Conservation (phyloP, 1,140 invertebrate genomes). For the Notospermus geniculatus region DNA sequence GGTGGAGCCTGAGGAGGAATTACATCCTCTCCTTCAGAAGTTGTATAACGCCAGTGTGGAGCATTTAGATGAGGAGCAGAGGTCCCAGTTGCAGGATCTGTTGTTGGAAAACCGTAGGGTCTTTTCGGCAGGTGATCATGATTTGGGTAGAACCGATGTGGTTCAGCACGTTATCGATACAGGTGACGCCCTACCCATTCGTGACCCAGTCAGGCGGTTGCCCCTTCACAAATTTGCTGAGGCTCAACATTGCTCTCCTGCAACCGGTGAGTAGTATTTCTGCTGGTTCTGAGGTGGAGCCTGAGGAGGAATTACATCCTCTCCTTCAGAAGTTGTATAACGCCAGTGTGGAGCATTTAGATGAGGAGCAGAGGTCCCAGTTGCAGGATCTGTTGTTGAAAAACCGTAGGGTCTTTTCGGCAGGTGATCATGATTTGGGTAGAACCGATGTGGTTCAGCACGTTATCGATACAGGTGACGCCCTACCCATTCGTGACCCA, state of each 20-base stretch:
- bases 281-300: too few relatives aligned
- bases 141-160: conserved; percentile 15
- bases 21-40: too few relatives aligned
- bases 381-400: conserved; percentile 11
- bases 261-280: too few relatives aligned
- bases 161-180: conserved; percentile 21
- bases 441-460: conserved; percentile 16
- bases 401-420: conserved; percentile 16
- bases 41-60: too few relatives aligned
- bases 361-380: neutral
- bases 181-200: conserved; percentile 13
- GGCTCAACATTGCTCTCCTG: too few relatives aligned
- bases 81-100: conserved; percentile 6
- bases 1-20: too few relatives aligned
- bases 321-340: too few relatives aligned
- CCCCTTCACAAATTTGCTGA: too few relatives aligned
- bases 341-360: conserved; percentile 8
- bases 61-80: conserved; percentile 2
- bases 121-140: conserved; percentile 15
- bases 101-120: conserved; percentile 12
- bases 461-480: conserved; percentile 16
- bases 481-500: conserved; percentile 18
- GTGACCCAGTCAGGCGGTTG: conserved; percentile 16
- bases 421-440: conserved; percentile 15
- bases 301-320: too few relatives aligned